A percentile compares a stretch with the other conserved stretches of the same genome.
These are phyloP conservation scores for Tachuris rubrigastra DNA, from an alignment of 2,113 vertebrate genomes.

Conservation along the genomic window DNA sequence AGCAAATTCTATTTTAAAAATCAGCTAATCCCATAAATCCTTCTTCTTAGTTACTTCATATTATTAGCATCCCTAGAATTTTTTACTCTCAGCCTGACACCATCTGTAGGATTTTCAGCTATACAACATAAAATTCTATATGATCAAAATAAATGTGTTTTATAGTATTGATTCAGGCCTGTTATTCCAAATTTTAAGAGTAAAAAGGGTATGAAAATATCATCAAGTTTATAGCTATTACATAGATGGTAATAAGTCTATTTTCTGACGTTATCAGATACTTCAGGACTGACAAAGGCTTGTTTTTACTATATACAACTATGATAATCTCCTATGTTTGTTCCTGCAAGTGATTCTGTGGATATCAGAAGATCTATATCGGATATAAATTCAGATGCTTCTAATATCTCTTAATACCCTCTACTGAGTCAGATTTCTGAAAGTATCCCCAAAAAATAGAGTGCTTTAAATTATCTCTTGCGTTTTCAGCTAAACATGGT, in stretches of 20 bases:
- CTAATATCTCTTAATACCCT: neutral
- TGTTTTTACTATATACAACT: neutral
- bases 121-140: neutral
- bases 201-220: neutral
- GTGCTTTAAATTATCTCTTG: neutral
- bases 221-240: neutral
- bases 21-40: constrained; percentile 12
- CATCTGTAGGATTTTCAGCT: neutral
- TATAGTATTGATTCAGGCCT: neutral
- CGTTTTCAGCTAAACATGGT: neutral
- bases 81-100: neutral
- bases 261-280: constrained; percentile 4
- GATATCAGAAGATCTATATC: neutral
- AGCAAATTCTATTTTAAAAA: constrained; percentile 46
- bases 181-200: neutral
- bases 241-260: neutral
- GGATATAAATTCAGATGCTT: neutral
- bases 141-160: neutral
- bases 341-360: neutral
- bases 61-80: neutral
- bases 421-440: neutral
- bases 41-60: neutral
- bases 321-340: neutral
- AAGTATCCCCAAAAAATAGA: neutral
- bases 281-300: neutral